These are phyloP conservation scores for Diogma glabrata DNA, from an alignment of 2,888 invertebrate genomes.

Conservation along the genomic window DNA sequence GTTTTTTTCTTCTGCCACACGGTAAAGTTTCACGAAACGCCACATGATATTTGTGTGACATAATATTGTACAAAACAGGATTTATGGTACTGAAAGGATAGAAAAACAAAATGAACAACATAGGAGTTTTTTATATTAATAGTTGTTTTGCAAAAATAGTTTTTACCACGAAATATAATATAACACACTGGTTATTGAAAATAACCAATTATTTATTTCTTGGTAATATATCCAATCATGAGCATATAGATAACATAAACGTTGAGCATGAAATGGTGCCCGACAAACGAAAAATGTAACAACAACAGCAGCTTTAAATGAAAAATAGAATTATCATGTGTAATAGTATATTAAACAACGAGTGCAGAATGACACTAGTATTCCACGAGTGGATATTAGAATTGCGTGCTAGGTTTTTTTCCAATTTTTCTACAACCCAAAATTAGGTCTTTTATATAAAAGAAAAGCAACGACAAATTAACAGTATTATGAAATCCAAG, in stretches of 20 bases:
- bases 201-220: constrained; percentile 65
- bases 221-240: constrained; percentile 47
- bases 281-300: constrained; percentile 90
- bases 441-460: no score
- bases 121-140: no score
- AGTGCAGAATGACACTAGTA: no score
- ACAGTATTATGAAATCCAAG: no score
- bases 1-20: constrained; percentile 45
- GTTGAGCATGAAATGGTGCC: constrained; percentile 92
- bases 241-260: constrained; percentile 71
- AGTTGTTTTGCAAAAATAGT: no score
- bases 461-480: no score
- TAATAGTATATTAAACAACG: no score
- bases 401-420: no score
- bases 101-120: no score
- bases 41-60: constrained; percentile 62
- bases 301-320: constrained; percentile 90
- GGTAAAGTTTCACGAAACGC: constrained; percentile 66
- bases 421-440: no score
- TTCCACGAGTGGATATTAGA: no score
- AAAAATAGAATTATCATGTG: no score
- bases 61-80: constrained; percentile 76
- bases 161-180: constrained; percentile 59
- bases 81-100: constrained; percentile 64
- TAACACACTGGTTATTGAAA: constrained; percentile 64